Conservation (phyloP, 1,140 invertebrate species). For the Hyles euphorbiae region DNA sequence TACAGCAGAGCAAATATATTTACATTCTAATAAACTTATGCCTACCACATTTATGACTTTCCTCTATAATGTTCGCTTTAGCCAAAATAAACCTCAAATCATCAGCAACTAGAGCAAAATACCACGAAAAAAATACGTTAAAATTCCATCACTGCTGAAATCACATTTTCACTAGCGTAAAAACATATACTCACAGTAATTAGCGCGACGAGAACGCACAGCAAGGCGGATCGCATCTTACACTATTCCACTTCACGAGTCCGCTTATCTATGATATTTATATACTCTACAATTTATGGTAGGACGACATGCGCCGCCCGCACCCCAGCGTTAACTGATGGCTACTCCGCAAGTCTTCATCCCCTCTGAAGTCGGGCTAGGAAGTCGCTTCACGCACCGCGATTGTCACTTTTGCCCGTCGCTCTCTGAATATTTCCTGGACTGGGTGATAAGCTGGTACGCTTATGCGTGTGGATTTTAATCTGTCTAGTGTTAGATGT, state of each 20-base stretch:
- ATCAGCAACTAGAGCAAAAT: too few relatives aligned
- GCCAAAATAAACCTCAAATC: too few relatives aligned
- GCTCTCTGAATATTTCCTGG: constrained; percentile 28
- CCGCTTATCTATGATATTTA: not conserved
- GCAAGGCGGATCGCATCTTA: constrained; percentile 53
- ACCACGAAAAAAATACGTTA: too few relatives aligned
- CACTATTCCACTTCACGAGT: constrained; percentile 39
- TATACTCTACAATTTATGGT: constrained; percentile 7
- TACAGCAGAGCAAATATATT: too few relatives aligned
- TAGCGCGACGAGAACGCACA: constrained; percentile 54
- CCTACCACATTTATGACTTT: too few relatives aligned
- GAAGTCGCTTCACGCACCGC: constrained; percentile 19
- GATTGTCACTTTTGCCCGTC: not conserved
- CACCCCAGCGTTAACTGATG: constrained; percentile 23
- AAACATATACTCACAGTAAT: constrained; percentile 53
- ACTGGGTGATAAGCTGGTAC: too few relatives aligned
- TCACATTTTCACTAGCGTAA: not conserved
- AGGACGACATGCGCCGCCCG: constrained; percentile 41
- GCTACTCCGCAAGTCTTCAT: constrained; percentile 1
- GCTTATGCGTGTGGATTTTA: too few relatives aligned
- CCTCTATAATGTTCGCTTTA: too few relatives aligned
- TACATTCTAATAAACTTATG: too few relatives aligned
- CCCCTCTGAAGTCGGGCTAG: constrained; percentile 1
- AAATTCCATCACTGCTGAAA: too few relatives aligned
- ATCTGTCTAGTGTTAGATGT: too few relatives aligned